A percentile compares a stretch with the other conserved stretches of the same genome.
These are phyloP conservation scores for Caenorhabditis doughertyi DNA, from an alignment of 2,888 invertebrate genomes.

Conservation along the genomic window DNA sequence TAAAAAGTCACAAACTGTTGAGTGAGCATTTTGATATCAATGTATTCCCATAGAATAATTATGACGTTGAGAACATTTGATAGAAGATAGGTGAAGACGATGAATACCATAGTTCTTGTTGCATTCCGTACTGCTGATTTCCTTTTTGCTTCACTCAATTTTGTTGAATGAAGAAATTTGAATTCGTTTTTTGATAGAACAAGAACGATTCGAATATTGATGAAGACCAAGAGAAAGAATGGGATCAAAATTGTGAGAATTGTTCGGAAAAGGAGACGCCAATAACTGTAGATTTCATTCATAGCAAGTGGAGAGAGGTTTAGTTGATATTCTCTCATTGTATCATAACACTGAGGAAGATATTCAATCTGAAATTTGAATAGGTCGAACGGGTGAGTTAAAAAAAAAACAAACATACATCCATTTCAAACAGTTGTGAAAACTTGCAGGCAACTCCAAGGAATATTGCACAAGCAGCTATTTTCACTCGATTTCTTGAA, in stretches of 20 bases:
- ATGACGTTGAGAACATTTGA: conserved; percentile 80
- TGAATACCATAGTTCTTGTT: conserved; percentile 76
- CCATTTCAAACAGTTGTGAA: conserved; percentile 75
- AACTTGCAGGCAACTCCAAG: conserved; percentile 78
- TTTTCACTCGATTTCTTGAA: conserved; percentile 69
- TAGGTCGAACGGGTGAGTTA: background rate
- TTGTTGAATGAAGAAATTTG: conserved; percentile 68
- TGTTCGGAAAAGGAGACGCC: conserved; percentile 72
- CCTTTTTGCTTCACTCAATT: conserved; percentile 72
- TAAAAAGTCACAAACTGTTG: conserved; percentile 74
- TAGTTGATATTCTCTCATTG: conserved; percentile 76
- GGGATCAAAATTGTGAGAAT: conserved; percentile 79
- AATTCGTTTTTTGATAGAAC: conserved; percentile 68
- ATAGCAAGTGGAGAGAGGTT: conserved; percentile 69
- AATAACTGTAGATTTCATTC: conserved; percentile 68
- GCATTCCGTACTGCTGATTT: conserved; percentile 78
- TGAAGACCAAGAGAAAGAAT: conserved; percentile 75
- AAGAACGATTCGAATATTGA: conserved; percentile 77
- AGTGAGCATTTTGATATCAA: conserved; percentile 69
- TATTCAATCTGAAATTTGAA: conserved; percentile 60
- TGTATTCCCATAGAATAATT: conserved; percentile 80
- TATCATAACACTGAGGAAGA: conserved; percentile 70
- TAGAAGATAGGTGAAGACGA: conserved; percentile 79
- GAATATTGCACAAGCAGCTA: conserved; percentile 73
- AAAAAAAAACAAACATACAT: conserved; percentile 14